phyloP scores from a whole-genome alignment of 2,797 vertebrate species.

The Paratrypauchen microcephalus region DNA sequence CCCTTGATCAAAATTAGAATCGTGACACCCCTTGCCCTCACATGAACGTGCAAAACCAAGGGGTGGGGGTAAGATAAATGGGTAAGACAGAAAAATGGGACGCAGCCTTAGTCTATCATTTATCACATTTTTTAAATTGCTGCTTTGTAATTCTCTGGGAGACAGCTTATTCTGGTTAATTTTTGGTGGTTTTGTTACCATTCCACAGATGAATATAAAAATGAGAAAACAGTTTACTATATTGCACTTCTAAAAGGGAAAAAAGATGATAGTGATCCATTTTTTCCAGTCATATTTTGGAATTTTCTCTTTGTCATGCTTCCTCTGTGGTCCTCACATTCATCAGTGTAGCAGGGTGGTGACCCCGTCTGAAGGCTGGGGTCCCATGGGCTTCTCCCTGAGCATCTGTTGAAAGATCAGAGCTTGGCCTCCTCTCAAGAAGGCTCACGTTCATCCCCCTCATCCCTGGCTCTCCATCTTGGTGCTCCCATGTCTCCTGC shows the following conservation, averaged over 20 bases:
- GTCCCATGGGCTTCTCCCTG: constrained; percentile 65
- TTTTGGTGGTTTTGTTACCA: not conserved
- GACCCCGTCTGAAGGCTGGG: constrained; percentile 70
- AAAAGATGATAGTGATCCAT: constrained; percentile 1
- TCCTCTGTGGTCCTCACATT: constrained; percentile 67
- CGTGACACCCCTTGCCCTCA: too few relatives aligned
- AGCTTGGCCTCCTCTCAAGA: constrained; percentile 65
- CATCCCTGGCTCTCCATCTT: constrained; percentile 49
- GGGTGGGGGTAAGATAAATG: too few relatives aligned
- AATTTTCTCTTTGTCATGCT: constrained; percentile 58
- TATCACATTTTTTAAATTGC: not conserved
- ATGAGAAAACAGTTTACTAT: not conserved
- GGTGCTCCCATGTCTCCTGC: constrained; percentile 24
- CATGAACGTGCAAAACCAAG: too few relatives aligned
- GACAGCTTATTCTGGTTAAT: not conserved
- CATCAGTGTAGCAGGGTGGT: constrained; percentile 71
- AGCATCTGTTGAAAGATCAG: constrained; percentile 78
- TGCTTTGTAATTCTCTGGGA: not conserved
- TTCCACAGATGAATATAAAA: not conserved
- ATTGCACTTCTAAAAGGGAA: not conserved
- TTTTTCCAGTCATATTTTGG: constrained; percentile 34
- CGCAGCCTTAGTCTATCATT: not conserved
- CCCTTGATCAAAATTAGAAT: too few relatives aligned
- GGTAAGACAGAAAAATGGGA: too few relatives aligned
- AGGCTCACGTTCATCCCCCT: constrained; percentile 64